Percentiles rank a stretch among this genome's conserved stretches.
phyloP scores from a whole-genome alignment of 64 coral and sea anemone species.

The Cladopsammia gracilis region DNA sequence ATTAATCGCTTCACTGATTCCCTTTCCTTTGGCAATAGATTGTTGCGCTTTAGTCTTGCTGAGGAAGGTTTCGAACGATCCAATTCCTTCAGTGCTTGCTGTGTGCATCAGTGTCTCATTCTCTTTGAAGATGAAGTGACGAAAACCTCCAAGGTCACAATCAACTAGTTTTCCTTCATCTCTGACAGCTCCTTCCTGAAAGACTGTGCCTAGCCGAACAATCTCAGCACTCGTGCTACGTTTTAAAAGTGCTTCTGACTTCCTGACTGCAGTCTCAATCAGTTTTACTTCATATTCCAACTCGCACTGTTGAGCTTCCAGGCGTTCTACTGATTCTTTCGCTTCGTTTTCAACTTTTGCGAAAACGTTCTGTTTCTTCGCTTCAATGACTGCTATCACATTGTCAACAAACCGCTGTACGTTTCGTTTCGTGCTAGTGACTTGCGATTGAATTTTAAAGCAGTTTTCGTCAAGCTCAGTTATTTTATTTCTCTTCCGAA shows the following conservation, averaged over 20 bases:
- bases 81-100: neutral
- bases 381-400: neutral
- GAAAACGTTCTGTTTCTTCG: neutral
- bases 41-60: neutral
- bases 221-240: neutral
- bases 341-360: neutral
- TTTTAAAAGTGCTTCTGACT: neutral
- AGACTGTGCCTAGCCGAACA: neutral
- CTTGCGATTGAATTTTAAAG: neutral
- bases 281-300: neutral
- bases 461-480: neutral
- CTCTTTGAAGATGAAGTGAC: neutral
- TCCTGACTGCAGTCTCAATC: neutral
- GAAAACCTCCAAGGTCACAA: neutral
- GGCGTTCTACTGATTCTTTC: neutral
- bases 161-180: neutral
- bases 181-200: neutral
- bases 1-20: slow-evolving; percentile 47
- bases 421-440: neutral
- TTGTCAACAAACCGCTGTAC: neutral
- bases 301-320: neutral
- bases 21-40: slow-evolving; percentile 39
- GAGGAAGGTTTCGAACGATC: neutral
- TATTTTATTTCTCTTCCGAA: neutral
- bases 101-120: neutral